Evolutionary conservation across 1,140 invertebrate species (phyloP).

Genomic region (Dinoponera quadriceps): DNA sequence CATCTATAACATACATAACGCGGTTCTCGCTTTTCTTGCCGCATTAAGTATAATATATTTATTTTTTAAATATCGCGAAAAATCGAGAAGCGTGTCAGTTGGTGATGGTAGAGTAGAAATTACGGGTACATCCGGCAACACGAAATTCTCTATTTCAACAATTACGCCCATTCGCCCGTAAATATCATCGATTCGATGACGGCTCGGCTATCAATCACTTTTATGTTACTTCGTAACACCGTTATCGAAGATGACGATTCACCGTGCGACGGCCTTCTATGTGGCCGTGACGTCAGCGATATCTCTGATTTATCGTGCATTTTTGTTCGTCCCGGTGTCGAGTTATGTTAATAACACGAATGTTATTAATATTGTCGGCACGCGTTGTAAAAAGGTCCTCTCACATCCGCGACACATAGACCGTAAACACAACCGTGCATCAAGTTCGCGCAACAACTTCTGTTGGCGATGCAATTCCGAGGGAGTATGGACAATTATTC

Average conservation of each 20-base stretch:
- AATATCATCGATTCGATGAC: slow-evolving; percentile 9
- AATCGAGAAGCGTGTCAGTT: not conserved
- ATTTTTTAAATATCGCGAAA: not conserved
- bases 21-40: too few relatives aligned
- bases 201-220: slow-evolving; percentile 27
- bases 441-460: slow-evolving; percentile 13
- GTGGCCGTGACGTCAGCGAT: slow-evolving; percentile 29
- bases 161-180: not conserved
- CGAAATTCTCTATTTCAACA: slow-evolving; percentile 15
- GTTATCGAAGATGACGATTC: slow-evolving; percentile 3
- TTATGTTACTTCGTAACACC: slow-evolving; percentile 4
- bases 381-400: not conserved
- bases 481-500: slow-evolving; percentile 46
- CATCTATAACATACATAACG: too few relatives aligned
- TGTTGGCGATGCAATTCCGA: slow-evolving; percentile 13
- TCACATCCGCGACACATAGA: slow-evolving; percentile 2
- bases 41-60: not conserved
- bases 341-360: slow-evolving; percentile 6
- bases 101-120: not conserved
- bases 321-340: not conserved
- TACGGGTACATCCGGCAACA: not conserved
- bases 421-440: slow-evolving; percentile 18
- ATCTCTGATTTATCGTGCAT: slow-evolving; percentile 16
- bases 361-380: slow-evolving; percentile 30
- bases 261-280: not conserved